Conservation (phyloP, 2,797 vertebrate genomes). For the Nannoperca australis region DNA sequence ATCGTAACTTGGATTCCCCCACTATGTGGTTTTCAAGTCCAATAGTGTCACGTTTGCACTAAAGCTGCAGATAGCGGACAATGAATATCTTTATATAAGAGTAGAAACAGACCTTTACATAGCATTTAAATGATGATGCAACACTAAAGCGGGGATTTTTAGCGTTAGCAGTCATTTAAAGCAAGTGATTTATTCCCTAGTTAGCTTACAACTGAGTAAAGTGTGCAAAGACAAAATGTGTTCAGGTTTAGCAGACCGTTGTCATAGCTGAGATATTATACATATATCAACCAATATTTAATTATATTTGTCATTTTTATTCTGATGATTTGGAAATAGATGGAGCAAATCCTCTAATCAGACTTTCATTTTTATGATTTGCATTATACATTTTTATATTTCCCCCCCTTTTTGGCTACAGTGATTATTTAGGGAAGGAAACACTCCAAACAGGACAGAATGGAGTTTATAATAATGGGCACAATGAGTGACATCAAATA, state of each 20-base stretch:
- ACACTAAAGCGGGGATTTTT: background rate
- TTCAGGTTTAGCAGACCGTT: background rate
- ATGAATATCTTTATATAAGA: background rate
- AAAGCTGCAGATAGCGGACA: background rate
- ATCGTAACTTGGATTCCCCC: background rate
- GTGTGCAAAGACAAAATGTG: background rate
- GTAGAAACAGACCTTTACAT: background rate
- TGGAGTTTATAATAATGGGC: conserved; percentile 44
- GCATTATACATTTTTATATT: background rate
- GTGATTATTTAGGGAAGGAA: background rate
- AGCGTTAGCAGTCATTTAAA: background rate
- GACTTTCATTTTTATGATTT: background rate
- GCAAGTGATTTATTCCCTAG: background rate
- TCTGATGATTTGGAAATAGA: conserved; percentile 2
- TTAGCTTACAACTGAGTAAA: background rate
- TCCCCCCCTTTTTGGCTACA: background rate
- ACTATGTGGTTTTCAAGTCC: background rate
- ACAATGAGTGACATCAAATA: conserved; percentile 55
- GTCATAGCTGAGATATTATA: background rate
- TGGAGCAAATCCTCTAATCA: background rate
- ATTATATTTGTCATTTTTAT: background rate
- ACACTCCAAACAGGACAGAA: conserved; percentile 4
- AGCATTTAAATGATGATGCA: background rate
- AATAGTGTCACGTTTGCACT: background rate
- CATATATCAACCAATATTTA: background rate